Conservation (phyloP, 92 coral and sea anemone genomes). For the Pocillopora meandrina region DNA sequence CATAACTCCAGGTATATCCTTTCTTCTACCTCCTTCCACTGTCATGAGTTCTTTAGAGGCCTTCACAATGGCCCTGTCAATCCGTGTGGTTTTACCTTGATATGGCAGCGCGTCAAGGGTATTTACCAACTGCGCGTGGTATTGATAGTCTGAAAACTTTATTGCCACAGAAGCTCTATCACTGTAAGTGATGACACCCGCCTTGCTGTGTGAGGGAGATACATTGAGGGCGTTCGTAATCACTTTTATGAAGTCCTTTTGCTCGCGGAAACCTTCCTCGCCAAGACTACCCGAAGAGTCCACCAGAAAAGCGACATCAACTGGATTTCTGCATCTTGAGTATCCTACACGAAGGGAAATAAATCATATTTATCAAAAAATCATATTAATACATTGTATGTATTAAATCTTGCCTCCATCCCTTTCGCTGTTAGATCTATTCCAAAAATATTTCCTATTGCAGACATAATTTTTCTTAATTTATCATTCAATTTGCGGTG, state of each 20-base stretch:
- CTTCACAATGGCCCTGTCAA: constrained; percentile 56
- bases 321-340: constrained; percentile 47
- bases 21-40: constrained; percentile 42
- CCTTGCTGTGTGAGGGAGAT: constrained; percentile 48
- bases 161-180: constrained; percentile 64
- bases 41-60: constrained; percentile 66
- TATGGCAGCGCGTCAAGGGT: constrained; percentile 56
- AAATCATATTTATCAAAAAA: neutral
- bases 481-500: too few relatives aligned
- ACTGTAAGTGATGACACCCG: constrained; percentile 76
- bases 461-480: too few relatives aligned
- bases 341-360: constrained; percentile 10
- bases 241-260: constrained; percentile 60
- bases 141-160: constrained; percentile 47
- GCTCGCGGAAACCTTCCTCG: constrained; percentile 35
- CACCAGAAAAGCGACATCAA: constrained; percentile 67
- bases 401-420: too few relatives aligned
- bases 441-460: too few relatives aligned
- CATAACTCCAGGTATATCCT: constrained; percentile 52
- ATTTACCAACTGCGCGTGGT: constrained; percentile 30
- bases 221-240: constrained; percentile 56
- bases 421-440: too few relatives aligned
- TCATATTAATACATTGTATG: too few relatives aligned
- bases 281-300: constrained; percentile 73
- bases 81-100: constrained; percentile 53